phyloP scores from a whole-genome alignment of 2,113 vertebrate species.

The Eubucco bourcierii region DNA sequence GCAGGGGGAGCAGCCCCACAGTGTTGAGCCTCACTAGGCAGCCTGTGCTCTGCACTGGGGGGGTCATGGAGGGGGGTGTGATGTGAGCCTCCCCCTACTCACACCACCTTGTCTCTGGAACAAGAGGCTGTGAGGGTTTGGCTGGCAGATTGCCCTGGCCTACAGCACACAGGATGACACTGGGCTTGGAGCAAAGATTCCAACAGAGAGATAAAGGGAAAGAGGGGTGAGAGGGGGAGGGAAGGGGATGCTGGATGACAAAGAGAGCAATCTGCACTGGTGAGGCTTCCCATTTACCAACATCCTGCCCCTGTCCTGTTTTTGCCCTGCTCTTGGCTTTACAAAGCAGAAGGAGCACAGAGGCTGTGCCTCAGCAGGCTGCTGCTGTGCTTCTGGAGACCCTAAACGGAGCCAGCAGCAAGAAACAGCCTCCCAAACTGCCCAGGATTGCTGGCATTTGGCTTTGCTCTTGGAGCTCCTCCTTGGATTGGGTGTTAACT shows the following conservation, averaged over 20 bases:
- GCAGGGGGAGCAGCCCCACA: background rate
- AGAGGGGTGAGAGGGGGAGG: background rate
- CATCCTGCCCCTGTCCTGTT: background rate
- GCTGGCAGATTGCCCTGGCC: background rate
- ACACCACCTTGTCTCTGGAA: too few species aligned
- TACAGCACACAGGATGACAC: background rate
- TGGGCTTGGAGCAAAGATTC: background rate
- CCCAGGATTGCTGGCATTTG: accelerated
- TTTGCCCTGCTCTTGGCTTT: background rate
- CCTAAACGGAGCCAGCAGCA: background rate
- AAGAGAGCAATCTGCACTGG: background rate
- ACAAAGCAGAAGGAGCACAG: background rate
- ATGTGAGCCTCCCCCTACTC: accelerated
- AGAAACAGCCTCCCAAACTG: background rate
- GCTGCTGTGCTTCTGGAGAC: background rate
- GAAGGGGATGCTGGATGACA: too few species aligned
- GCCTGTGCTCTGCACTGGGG: accelerated
- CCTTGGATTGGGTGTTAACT: accelerated
- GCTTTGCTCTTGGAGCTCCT: background rate
- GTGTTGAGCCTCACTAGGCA: background rate
- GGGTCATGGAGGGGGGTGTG: background rate
- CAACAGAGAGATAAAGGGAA: background rate
- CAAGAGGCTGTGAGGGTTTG: accelerated
- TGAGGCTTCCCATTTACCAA: background rate
- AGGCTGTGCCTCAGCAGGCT: background rate